A percentile compares a stretch with the other conserved stretches of the same genome.
Conservation (phyloP, 2,888 invertebrate species). For the Poecilus cupreus region DNA sequence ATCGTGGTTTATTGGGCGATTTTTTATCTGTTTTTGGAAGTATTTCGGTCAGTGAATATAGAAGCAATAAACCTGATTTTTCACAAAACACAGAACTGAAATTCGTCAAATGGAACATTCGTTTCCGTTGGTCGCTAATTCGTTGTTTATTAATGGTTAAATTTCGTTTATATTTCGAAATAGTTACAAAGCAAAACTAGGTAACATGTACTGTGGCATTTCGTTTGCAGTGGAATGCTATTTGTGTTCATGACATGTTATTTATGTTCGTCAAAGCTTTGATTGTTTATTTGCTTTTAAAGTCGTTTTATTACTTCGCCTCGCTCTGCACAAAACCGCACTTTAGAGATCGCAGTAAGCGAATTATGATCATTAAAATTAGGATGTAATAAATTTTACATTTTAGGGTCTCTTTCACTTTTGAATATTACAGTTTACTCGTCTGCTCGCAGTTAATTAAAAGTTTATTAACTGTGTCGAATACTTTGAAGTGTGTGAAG, state of each 20-base stretch:
- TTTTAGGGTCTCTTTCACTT: slow-evolving; percentile 16
- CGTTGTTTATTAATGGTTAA: slow-evolving; percentile 17
- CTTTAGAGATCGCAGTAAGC: slow-evolving; percentile 17
- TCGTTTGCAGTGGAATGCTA: neutral
- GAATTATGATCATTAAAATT: slow-evolving; percentile 23
- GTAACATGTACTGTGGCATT: neutral
- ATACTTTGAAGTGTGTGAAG: slow-evolving; percentile 12
- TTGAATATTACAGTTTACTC: slow-evolving; percentile 18
- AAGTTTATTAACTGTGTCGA: slow-evolving; percentile 16
- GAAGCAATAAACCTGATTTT: neutral
- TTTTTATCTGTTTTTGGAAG: neutral
- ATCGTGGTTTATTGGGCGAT: no score
- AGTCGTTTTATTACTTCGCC: slow-evolving; percentile 2
- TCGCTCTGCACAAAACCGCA: neutral
- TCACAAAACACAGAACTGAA: neutral
- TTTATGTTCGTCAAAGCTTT: slow-evolving; percentile 24
- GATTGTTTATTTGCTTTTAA: slow-evolving; percentile 25
- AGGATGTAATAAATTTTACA: slow-evolving; percentile 14
- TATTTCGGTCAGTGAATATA: neutral
- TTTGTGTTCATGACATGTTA: slow-evolving; percentile 20
- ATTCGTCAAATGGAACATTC: neutral
- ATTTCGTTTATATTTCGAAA: slow-evolving; percentile 26
- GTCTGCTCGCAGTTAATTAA: neutral
- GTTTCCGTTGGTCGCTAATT: slow-evolving; percentile 8
- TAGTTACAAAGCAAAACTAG: slow-evolving; percentile 17